A percentile compares a stretch with the other conserved stretches of the same genome.
Conservation (phyloP, 2,797 vertebrate genomes). For the Apogon talboti region DNA sequence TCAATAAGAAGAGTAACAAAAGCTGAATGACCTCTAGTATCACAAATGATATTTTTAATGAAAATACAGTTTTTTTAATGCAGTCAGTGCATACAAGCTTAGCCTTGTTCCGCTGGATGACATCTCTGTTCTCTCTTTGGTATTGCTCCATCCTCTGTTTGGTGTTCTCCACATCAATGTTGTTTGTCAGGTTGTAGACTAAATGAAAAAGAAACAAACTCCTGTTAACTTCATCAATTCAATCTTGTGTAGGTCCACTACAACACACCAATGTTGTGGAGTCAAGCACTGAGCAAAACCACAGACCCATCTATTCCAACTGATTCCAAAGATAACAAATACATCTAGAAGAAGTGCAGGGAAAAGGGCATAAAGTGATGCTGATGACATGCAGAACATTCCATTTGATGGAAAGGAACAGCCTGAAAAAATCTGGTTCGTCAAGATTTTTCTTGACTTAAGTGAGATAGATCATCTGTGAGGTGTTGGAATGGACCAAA, state of each 20-base stretch:
- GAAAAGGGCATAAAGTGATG: conserved; percentile 4
- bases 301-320: neutral
- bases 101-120: conserved; percentile 95
- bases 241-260: conserved; percentile 1
- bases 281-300: conserved; percentile 4
- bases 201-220: conserved; percentile 41
- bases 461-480: conserved; percentile 8
- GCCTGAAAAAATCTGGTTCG: conserved; percentile 21
- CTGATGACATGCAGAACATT: conserved; percentile 12
- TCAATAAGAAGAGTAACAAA: neutral
- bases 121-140: conserved; percentile 94
- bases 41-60: neutral
- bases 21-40: neutral
- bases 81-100: conserved; percentile 88
- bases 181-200: conserved; percentile 98
- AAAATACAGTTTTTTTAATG: neutral
- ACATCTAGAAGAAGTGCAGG: neutral
- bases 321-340: conserved; percentile 4
- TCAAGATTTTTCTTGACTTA: conserved; percentile 10
- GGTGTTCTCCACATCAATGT: conserved; percentile 93
- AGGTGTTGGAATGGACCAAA: neutral
- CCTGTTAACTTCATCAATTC: neutral
- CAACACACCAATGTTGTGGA: neutral
- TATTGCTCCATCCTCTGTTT: conserved; percentile 96
- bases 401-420: conserved; percentile 5